phyloP scores from a whole-genome alignment of 2,797 vertebrate genomes.

The Molossus alvarezi region DNA sequence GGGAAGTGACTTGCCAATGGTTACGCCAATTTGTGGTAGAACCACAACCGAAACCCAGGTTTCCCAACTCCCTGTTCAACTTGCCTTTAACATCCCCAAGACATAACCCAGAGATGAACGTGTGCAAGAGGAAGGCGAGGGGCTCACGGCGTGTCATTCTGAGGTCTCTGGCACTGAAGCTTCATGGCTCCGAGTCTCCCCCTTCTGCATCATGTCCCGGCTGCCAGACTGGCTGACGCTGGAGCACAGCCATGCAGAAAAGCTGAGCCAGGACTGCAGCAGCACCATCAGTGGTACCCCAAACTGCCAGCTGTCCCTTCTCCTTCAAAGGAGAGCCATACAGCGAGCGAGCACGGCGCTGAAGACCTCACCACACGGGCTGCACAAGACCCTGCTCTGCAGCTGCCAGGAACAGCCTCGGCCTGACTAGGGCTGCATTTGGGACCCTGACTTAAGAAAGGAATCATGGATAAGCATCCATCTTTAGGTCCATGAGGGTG shows the following conservation, averaged over 20 bases:
- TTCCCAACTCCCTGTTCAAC: not conserved
- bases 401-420: not conserved
- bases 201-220: not conserved
- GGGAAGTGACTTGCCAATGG: not conserved
- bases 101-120: not conserved
- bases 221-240: not conserved
- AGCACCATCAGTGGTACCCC: not conserved
- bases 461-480: not conserved
- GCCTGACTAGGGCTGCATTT: not conserved
- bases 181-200: not conserved
- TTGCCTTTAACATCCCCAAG: not conserved
- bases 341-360: not conserved
- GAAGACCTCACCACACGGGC: not conserved
- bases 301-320: not conserved
- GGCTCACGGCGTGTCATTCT: fast-evolving
- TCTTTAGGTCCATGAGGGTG: not conserved
- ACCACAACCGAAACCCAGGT: not conserved
- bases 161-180: not conserved
- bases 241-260: not conserved
- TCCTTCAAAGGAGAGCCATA: not conserved
- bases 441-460: not conserved
- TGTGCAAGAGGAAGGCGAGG: fast-evolving
- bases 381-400: not conserved
- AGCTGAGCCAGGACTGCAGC: not conserved
- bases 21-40: not conserved